A percentile compares a stretch with the other conserved stretches of the same genome.
phyloP scores from a whole-genome alignment of 2,888 invertebrate species.

The Noctua janthe region DNA sequence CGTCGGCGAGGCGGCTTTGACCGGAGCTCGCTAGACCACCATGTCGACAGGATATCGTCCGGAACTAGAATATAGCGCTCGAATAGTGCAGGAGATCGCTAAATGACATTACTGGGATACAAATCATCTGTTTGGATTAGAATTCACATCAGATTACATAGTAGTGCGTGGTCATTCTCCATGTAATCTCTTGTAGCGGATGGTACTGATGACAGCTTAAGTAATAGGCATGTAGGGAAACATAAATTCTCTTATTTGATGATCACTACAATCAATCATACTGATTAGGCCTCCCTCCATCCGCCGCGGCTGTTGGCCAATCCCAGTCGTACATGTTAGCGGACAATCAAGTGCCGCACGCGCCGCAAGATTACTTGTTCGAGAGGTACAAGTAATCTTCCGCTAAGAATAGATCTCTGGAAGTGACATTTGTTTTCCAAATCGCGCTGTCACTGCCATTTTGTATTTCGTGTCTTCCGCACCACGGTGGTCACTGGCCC shows the following conservation, averaged over 20 bases:
- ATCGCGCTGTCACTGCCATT: neutral
- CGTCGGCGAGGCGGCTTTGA: slow-evolving; percentile 28
- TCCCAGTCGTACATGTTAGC: neutral
- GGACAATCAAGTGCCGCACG: neutral
- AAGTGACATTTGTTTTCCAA: neutral
- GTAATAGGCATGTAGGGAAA: too few species aligned
- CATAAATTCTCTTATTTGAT: neutral
- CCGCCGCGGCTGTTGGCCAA: neutral
- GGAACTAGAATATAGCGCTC: neutral
- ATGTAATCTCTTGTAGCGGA: neutral
- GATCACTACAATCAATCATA: neutral
- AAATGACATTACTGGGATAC: neutral
- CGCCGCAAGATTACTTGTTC: neutral
- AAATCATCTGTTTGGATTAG: neutral
- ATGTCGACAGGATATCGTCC: neutral
- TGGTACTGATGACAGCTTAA: neutral
- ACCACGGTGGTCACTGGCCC: neutral
- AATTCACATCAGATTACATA: neutral
- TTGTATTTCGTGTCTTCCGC: neutral
- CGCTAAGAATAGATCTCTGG: neutral
- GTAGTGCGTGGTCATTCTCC: neutral
- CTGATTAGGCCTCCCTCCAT: too few species aligned
- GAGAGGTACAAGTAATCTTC: neutral
- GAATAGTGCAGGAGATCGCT: neutral
- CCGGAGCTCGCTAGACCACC: slow-evolving; percentile 3